Conservation (phyloP, 2,113 vertebrate genomes). For the Thymallus thymallus region DNA sequence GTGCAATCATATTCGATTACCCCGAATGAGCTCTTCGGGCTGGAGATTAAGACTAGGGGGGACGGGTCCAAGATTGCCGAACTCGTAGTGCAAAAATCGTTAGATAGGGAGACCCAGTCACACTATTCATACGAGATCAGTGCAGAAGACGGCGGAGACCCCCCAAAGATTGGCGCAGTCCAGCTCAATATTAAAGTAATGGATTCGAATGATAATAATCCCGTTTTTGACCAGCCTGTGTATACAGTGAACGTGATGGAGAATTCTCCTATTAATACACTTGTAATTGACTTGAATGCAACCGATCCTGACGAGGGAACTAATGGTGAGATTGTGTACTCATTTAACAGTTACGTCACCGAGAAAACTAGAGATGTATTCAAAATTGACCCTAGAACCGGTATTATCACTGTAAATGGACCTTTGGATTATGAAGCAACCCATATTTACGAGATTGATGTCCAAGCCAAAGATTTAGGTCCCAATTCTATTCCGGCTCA, state of each 20-base stretch:
- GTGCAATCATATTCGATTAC: constrained; percentile 96
- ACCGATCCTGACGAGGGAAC: constrained; percentile 96
- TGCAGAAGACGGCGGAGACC: constrained; percentile 91
- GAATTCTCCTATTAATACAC: constrained; percentile 84
- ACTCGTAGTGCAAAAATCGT: constrained; percentile 91
- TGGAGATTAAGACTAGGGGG: constrained; percentile 94
- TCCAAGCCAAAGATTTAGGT: constrained; percentile 96
- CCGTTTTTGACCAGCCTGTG: constrained; percentile 88
- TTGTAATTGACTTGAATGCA: constrained; percentile 91
- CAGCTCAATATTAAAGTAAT: constrained; percentile 94
- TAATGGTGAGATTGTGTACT: constrained; percentile 94
- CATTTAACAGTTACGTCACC: constrained; percentile 92
- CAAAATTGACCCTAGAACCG: constrained; percentile 90
- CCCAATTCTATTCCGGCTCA: constrained; percentile 99
- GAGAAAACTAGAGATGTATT: constrained; percentile 91
- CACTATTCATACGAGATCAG: constrained; percentile 93
- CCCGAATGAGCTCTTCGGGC: constrained; percentile 93
- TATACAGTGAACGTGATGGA: constrained; percentile 91
- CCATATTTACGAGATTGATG: constrained; percentile 91
- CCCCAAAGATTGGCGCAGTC: constrained; percentile 89
- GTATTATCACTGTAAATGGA: constrained; percentile 88
- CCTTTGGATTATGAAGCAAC: constrained; percentile 91
- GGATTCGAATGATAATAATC: constrained; percentile 98
- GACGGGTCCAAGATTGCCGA: constrained; percentile 96
- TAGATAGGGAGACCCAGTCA: constrained; percentile 93